Evolutionary conservation across 2,888 invertebrate genomes (phyloP).

Genomic region (Cistogaster globosa): DNA sequence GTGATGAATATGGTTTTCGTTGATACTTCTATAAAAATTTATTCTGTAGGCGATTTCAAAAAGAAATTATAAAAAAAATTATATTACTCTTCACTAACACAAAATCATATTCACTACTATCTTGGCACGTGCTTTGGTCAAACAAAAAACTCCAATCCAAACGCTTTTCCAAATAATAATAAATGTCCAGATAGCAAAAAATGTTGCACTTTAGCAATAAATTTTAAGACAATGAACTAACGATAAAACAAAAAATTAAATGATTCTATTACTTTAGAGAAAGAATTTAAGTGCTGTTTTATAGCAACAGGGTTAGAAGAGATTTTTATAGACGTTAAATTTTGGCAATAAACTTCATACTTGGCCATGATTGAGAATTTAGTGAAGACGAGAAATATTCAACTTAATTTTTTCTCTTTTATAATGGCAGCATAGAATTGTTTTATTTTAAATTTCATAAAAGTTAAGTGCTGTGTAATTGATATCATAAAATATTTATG

Average conservation of each 20-base stretch:
- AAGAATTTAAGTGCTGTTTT: constrained; percentile 62
- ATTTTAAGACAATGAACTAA: constrained; percentile 60
- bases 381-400: not conserved
- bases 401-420: constrained; percentile 7
- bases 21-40: not conserved
- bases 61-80: not conserved
- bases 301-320: constrained; percentile 65
- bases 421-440: constrained; percentile 31
- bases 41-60: not conserved
- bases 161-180: constrained; percentile 56
- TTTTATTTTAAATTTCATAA: constrained; percentile 77
- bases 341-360: constrained; percentile 62
- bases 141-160: constrained; percentile 21
- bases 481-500: constrained; percentile 83
- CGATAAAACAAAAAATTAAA: constrained; percentile 11
- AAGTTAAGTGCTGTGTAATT: constrained; percentile 83
- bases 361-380: constrained; percentile 34
- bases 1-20: constrained; percentile 3
- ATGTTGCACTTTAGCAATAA: constrained; percentile 61
- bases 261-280: constrained; percentile 65
- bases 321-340: constrained; percentile 39
- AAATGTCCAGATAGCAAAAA: constrained; percentile 68
- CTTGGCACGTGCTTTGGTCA: constrained; percentile 58
- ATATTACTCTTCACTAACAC: not conserved
- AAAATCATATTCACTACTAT: not conserved